Percentiles rank a stretch among this genome's conserved stretches.
Conservation (phyloP, 2,888 invertebrate species). For the Pristionchus fissidentatus region DNA sequence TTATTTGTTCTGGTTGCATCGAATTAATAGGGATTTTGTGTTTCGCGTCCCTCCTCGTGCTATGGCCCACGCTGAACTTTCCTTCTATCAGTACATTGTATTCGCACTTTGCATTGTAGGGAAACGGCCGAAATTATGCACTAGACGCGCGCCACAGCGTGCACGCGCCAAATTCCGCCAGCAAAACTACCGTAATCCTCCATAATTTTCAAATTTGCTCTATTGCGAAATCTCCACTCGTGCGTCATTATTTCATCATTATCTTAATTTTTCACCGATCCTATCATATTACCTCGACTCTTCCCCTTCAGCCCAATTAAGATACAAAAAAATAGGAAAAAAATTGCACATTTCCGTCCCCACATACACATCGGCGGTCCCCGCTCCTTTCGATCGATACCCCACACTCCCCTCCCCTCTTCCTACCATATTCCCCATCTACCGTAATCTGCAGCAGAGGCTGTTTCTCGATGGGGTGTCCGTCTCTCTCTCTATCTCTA, state of each 20-base stretch:
- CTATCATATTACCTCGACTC: no score
- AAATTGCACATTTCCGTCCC: neutral
- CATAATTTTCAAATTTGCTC: neutral
- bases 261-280: no score
- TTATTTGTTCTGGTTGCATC: no score
- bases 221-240: constrained; percentile 32
- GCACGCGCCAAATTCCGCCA: neutral
- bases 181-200: constrained; percentile 1
- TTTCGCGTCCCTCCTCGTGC: no score
- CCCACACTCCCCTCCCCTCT: neutral
- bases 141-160: neutral
- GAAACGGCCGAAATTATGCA: neutral
- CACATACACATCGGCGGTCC: neutral
- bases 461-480: neutral
- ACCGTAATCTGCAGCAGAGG: constrained; percentile 11
- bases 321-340: neutral
- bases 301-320: neutral
- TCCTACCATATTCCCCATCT: neutral
- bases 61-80: no score
- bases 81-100: no score
- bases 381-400: constrained; percentile 27
- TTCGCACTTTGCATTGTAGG: neutral
- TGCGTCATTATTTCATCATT: no score
- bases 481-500: constrained; percentile 38
- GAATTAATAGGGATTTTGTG: no score